Evolutionary conservation across 1,140 invertebrate species (phyloP).

Genomic region (Orchestia grillus): DNA sequence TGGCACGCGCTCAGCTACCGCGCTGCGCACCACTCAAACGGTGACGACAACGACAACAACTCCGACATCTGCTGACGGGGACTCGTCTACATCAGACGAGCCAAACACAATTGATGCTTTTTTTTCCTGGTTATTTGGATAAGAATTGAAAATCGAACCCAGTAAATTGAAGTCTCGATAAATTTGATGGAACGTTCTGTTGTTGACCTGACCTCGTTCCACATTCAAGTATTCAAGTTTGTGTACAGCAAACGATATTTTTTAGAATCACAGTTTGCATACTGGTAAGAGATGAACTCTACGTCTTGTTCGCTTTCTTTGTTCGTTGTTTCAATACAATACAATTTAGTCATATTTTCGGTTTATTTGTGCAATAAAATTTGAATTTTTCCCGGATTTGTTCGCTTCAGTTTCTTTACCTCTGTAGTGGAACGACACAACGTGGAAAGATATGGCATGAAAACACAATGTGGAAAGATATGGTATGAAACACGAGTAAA

Average conservation of each 20-base stretch:
- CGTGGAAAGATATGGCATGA: too few relatives aligned
- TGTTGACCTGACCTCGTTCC: not conserved
- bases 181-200: not conserved
- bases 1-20: not conserved
- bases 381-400: too few relatives aligned
- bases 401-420: too few relatives aligned
- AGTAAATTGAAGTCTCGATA: not conserved
- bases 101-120: not conserved
- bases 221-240: not conserved
- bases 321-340: not conserved
- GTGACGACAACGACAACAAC: not conserved
- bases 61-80: too few relatives aligned
- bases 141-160: not conserved
- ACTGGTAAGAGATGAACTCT: not conserved
- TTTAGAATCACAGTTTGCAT: not conserved
- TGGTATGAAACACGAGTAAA: too few relatives aligned
- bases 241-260: not conserved
- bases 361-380: not conserved
- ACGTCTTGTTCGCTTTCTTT: not conserved
- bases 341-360: not conserved
- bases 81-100: not conserved
- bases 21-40: not conserved
- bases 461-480: too few relatives aligned
- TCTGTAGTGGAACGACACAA: too few relatives aligned
- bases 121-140: not conserved